Conservation (phyloP, 2,888 invertebrate genomes). For the Notodonta dromedarius region DNA sequence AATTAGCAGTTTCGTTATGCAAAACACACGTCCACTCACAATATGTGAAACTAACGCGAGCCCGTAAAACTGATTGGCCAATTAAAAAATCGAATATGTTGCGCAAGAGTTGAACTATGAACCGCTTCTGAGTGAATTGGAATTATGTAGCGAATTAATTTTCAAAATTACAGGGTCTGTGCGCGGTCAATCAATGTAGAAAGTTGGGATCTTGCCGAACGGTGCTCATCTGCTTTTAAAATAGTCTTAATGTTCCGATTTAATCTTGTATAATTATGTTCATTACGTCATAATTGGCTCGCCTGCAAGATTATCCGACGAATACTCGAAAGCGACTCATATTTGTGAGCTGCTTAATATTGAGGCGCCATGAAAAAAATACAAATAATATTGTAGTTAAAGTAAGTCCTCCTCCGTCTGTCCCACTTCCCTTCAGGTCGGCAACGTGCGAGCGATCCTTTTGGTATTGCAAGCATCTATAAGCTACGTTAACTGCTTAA, state of each 20-base stretch:
- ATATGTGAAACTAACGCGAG: slow-evolving; percentile 42
- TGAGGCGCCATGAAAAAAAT: no score
- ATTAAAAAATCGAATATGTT: slow-evolving; percentile 55
- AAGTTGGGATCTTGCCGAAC: slow-evolving; percentile 24
- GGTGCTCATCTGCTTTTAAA: slow-evolving; percentile 7
- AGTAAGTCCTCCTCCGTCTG: no score
- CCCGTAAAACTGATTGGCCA: slow-evolving; percentile 44
- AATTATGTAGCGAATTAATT: slow-evolving; percentile 58
- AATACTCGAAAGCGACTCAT: no score
- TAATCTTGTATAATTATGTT: no score
- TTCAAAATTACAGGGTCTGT: slow-evolving; percentile 51
- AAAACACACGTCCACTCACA: slow-evolving; percentile 33
- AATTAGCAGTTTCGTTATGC: slow-evolving; percentile 34
- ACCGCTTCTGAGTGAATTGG: slow-evolving; percentile 56
- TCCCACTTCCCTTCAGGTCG: no score
- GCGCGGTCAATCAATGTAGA: slow-evolving; percentile 57
- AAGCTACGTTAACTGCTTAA: no score
- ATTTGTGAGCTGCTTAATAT: no score
- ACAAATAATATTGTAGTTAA: no score
- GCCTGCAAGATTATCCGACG: no score
- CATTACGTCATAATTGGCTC: no score
- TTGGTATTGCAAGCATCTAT: no score
- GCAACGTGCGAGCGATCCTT: no score
- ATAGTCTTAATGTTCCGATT: background rate
- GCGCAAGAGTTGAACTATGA: slow-evolving; percentile 61